Evolutionary conservation across 2,113 vertebrate species (phyloP).

Genomic region (Daphoenositta chrysoptera): DNA sequence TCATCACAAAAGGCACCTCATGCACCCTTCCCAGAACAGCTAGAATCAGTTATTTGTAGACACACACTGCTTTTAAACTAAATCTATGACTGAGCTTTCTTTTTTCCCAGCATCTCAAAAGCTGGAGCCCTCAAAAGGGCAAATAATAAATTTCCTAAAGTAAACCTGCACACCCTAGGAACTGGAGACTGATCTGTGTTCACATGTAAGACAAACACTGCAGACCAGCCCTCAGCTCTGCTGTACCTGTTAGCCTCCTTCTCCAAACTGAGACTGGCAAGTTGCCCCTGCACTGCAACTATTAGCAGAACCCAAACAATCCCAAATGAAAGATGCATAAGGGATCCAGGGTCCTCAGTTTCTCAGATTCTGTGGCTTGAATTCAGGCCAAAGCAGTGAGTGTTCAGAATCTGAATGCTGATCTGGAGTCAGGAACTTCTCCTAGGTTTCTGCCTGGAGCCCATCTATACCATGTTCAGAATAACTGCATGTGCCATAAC

Average conservation of each 20-base stretch:
- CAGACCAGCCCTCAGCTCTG: neutral
- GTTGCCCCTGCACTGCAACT: neutral
- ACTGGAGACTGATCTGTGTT: neutral
- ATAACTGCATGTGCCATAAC: neutral
- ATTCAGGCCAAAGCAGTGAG: neutral
- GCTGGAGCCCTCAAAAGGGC: neutral
- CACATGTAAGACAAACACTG: neutral
- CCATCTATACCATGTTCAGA: neutral
- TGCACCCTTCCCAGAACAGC: neutral
- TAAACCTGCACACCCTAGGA: neutral
- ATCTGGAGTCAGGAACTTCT: neutral
- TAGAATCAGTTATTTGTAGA: neutral
- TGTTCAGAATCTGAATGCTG: neutral
- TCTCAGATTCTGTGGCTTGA: neutral
- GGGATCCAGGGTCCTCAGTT: neutral
- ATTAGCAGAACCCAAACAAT: neutral
- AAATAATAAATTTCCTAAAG: neutral
- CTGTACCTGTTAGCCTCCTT: rapidly evolving
- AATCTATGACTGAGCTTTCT: neutral
- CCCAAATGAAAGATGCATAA: neutral
- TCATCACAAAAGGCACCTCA: neutral
- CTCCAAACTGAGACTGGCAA: neutral
- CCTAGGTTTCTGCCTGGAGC: neutral
- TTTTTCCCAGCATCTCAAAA: neutral
- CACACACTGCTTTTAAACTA: neutral